phyloP scores from a whole-genome alignment of 2,888 invertebrate genomes.

The Ametastegia equiseti region DNA sequence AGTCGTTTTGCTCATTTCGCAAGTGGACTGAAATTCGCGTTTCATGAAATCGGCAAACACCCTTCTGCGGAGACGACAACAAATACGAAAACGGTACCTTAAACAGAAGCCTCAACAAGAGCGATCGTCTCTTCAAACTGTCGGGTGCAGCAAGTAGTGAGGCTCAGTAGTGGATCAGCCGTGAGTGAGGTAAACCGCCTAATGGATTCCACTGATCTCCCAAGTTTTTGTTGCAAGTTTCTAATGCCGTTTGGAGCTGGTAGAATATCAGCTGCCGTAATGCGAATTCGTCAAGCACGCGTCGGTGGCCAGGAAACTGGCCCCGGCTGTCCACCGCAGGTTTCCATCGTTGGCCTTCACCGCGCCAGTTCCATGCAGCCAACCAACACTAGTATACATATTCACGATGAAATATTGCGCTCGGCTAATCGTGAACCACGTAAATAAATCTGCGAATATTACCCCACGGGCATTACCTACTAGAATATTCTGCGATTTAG shows the following conservation, averaged over 20 bases:
- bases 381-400: neutral
- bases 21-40: neutral
- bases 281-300: slow-evolving; percentile 37
- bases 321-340: slow-evolving; percentile 32
- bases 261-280: slow-evolving; percentile 14
- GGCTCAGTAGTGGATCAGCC: slow-evolving; percentile 2
- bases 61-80: neutral
- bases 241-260: neutral
- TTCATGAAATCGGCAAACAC: neutral
- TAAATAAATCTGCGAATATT: slow-evolving; percentile 7
- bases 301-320: neutral
- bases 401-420: slow-evolving; percentile 37
- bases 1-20: neutral
- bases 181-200: neutral
- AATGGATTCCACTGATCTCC: neutral
- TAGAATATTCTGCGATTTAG: neutral
- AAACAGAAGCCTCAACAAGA: neutral
- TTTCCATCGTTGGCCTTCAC: neutral
- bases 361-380: slow-evolving; percentile 23
- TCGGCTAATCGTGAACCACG: slow-evolving; percentile 12
- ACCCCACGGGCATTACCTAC: neutral
- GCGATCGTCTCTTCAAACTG: slow-evolving; percentile 8
- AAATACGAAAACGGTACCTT: neutral
- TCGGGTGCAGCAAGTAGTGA: slow-evolving; percentile 11
- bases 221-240: slow-evolving; percentile 2